phyloP scores from a whole-genome alignment of 2,888 invertebrate genomes.

The Branchipolynoe longqiensis region DNA sequence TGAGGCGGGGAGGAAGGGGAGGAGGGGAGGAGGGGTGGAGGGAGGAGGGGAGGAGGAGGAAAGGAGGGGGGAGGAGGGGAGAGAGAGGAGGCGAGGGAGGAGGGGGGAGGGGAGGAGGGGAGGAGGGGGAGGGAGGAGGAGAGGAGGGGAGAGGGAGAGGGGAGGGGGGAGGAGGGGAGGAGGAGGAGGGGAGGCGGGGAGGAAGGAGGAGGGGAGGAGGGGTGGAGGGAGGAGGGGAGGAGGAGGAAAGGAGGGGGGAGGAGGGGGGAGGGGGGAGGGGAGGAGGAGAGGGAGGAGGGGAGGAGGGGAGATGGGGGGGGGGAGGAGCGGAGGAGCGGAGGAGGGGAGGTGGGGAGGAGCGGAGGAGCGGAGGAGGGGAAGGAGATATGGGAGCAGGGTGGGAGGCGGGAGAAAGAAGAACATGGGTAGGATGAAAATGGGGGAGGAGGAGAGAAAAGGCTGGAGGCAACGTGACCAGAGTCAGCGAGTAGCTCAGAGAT shows the following conservation, averaged over 20 bases:
- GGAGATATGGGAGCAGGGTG: too few relatives aligned
- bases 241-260: too few relatives aligned
- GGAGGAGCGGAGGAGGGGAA: too few relatives aligned
- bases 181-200: background rate
- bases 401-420: too few relatives aligned
- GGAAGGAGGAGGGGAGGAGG: background rate
- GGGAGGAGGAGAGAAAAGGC: background rate
- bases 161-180: background rate
- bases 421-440: background rate
- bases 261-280: background rate
- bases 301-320: background rate
- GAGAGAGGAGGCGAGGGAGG: background rate
- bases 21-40: background rate
- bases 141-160: background rate
- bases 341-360: background rate
- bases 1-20: constrained; percentile 47
- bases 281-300: background rate
- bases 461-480: background rate
- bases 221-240: background rate
- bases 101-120: background rate
- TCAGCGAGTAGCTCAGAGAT: background rate
- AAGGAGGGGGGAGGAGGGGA: background rate
- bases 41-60: background rate
- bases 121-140: background rate
- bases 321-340: background rate